Evolutionary conservation across 2,888 invertebrate genomes (phyloP).

Genomic region (Chesias legatella): DNA sequence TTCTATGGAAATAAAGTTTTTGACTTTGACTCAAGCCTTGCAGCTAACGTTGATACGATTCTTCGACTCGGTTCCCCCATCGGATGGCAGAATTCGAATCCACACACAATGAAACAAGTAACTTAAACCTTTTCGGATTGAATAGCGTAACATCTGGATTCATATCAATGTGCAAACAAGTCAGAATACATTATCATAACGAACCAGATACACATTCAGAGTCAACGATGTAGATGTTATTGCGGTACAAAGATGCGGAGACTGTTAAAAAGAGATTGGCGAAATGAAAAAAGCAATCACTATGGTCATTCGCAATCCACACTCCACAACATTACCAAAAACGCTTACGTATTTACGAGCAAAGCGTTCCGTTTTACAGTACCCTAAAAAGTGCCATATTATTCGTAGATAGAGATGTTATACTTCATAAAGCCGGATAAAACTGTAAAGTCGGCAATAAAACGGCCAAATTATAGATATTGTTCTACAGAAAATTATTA

Average conservation of each 20-base stretch:
- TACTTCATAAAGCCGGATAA: background rate
- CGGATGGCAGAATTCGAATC: too few relatives aligned
- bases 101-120: too few relatives aligned
- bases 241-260: constrained; percentile 8
- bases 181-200: background rate
- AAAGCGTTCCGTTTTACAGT: constrained; percentile 27
- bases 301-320: constrained; percentile 23
- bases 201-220: constrained; percentile 1
- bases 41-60: too few relatives aligned
- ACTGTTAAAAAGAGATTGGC: constrained; percentile 17
- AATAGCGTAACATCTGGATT: too few relatives aligned
- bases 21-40: too few relatives aligned
- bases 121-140: too few relatives aligned
- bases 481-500: too few relatives aligned
- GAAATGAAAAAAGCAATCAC: constrained; percentile 18
- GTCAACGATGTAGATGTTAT: constrained; percentile 5
- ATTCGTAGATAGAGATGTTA: constrained; percentile 10
- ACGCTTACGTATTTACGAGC: constrained; percentile 22
- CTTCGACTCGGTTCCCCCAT: too few relatives aligned
- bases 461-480: too few relatives aligned
- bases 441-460: too few relatives aligned
- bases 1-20: too few relatives aligned
- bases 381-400: constrained; percentile 29
- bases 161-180: background rate
- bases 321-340: constrained; percentile 21